A percentile compares a stretch with the other conserved stretches of the same genome.
These are phyloP conservation scores for Achroia grisella DNA, from an alignment of 1,140 invertebrate genomes.

Conservation along the genomic window DNA sequence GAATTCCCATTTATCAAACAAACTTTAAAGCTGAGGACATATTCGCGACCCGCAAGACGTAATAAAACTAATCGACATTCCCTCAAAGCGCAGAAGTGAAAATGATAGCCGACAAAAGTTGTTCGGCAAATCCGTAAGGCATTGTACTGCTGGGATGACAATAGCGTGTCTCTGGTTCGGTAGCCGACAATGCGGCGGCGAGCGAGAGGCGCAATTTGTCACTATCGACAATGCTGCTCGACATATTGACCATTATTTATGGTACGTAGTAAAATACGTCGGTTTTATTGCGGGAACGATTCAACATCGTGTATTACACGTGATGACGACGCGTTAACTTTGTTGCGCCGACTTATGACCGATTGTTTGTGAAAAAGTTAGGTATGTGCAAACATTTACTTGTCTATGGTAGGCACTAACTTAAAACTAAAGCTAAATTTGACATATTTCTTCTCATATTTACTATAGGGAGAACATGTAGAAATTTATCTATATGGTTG, in stretches of 20 bases:
- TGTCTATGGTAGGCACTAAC: too few species aligned
- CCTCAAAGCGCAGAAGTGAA: constrained; percentile 42
- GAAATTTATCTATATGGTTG: too few species aligned
- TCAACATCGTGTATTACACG: constrained; percentile 58
- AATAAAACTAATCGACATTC: constrained; percentile 27
- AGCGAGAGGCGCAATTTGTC: constrained; percentile 67
- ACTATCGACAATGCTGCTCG: constrained; percentile 63
- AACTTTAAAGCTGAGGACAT: constrained; percentile 32
- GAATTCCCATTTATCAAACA: constrained; percentile 51
- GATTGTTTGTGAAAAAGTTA: constrained; percentile 24
- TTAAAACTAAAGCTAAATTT: too few species aligned
- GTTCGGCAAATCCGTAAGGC: constrained; percentile 35
- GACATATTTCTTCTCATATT: too few species aligned
- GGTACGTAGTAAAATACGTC: constrained; percentile 53
- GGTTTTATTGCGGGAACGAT: constrained; percentile 65
- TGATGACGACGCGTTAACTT: constrained; percentile 43
- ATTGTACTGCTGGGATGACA: constrained; percentile 46
- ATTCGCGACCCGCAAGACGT: constrained; percentile 40
- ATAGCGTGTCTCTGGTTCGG: constrained; percentile 43
- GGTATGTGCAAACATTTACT: too few species aligned
- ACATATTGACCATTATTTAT: constrained; percentile 72
- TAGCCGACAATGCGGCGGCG: constrained; percentile 60
- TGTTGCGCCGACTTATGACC: constrained; percentile 39
- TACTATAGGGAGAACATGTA: too few species aligned
- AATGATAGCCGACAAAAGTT: constrained; percentile 60